Evolutionary conservation across 2,888 invertebrate species (phyloP).

Genomic region (Microctonus brassicae): DNA sequence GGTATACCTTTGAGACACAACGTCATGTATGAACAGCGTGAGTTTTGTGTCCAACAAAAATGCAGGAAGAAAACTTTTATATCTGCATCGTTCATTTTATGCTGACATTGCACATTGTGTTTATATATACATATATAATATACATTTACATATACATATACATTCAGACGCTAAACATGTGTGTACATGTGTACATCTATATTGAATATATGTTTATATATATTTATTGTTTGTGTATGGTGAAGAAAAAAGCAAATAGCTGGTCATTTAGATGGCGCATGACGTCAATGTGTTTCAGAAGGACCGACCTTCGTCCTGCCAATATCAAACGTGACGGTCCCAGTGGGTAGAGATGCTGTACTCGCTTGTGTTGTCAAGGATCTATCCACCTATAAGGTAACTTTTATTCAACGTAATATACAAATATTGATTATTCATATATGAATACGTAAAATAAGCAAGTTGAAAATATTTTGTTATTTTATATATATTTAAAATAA

Average conservation of each 20-base stretch:
- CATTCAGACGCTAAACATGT: too few relatives aligned
- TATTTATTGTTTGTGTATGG: conserved; percentile 3
- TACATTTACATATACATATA: too few relatives aligned
- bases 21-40: not conserved
- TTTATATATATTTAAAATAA: not conserved
- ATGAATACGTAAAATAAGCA: conserved; percentile 4
- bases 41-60: not conserved
- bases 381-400: conserved; percentile 86
- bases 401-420: not conserved
- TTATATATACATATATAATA: conserved; percentile 25
- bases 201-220: conserved; percentile 29
- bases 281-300: conserved; percentile 73
- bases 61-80: conserved; percentile 7
- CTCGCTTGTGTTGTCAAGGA: conserved; percentile 89
- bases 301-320: conserved; percentile 86
- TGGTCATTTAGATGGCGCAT: conserved; percentile 16
- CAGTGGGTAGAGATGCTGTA: conserved; percentile 86
- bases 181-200: too few relatives aligned
- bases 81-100: conserved; percentile 28
- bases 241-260: not conserved
- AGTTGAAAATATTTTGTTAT: not conserved
- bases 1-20: not conserved
- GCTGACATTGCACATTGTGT: conserved; percentile 37
- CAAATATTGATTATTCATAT: not conserved
- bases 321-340: conserved; percentile 86